phyloP scores from a whole-genome alignment of 2,113 vertebrate species.

The Petromus typicus region DNA sequence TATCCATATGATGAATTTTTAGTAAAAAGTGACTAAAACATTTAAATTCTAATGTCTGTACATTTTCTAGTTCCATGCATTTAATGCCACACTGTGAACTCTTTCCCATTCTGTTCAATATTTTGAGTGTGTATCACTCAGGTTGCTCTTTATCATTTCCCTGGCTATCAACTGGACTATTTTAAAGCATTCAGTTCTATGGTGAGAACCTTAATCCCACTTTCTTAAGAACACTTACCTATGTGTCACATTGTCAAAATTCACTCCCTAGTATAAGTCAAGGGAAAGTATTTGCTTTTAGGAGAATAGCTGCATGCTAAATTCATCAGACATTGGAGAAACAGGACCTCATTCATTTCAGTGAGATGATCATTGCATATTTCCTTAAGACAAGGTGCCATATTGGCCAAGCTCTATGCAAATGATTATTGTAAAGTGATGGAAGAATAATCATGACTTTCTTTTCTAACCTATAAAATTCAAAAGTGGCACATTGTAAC shows the following conservation, averaged over 20 bases:
- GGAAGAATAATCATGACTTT: slow-evolving; percentile 72
- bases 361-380: background rate
- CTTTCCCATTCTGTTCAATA: slow-evolving; percentile 81
- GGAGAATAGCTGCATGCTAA: slow-evolving; percentile 46
- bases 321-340: slow-evolving; percentile 48
- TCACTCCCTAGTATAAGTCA: background rate
- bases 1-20: background rate
- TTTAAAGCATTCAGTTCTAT: slow-evolving; percentile 82
- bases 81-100: slow-evolving; percentile 65
- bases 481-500: slow-evolving; percentile 78
- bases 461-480: slow-evolving; percentile 77
- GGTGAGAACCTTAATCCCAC: slow-evolving; percentile 74
- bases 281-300: slow-evolving; percentile 57
- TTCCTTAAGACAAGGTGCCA: slow-evolving; percentile 42
- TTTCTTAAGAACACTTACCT: slow-evolving; percentile 29
- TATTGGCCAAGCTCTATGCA: slow-evolving; percentile 53
- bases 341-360: slow-evolving; percentile 35
- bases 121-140: slow-evolving; percentile 79
- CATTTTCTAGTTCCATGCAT: slow-evolving; percentile 58
- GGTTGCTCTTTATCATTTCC: slow-evolving; percentile 81
- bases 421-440: slow-evolving; percentile 67
- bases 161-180: slow-evolving; percentile 76
- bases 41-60: slow-evolving; percentile 40
- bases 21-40: background rate
- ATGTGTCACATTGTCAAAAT: slow-evolving; percentile 69